Base-by-base conservation (phyloP, 2,113 vertebrate species). In the Hippocampus mohnikei region DNA sequence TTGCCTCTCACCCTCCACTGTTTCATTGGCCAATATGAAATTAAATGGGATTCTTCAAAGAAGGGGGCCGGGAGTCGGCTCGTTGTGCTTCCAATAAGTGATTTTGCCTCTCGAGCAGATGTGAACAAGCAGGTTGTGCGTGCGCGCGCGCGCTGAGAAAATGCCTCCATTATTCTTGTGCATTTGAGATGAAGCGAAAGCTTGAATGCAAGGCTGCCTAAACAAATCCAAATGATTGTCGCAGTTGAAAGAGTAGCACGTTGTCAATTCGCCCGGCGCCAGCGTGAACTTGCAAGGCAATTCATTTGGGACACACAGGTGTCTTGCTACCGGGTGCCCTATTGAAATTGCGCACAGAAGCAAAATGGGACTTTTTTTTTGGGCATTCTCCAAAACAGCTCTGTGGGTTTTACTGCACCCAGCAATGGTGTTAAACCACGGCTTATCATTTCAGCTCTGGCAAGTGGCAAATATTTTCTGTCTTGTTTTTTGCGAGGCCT, bases 11-110 rank as follows among this genome's bases (percentile, higher is more conserved):
- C 88, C 87, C 86, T 84, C 81, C 85, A 86, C 84, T 75, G 84
- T 90, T 90, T 90, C 90, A 88, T 88, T 85, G 91, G 91, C 84
- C 87, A 85, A 87, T 76, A 76, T 77, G 71, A 84, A 92, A 91
- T 91, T 89, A 92, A 90, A 92, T 82, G 86, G 86, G 82, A 79
- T 79, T 82, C 79, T 86, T 88, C 85, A 91, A 88, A 85, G 80
- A 66, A 66, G 80, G 69, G 70, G 73, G 72, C 70, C 70, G 73
- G 73, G 70, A 73, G 81, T 74, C 37, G 73, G 78, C 71, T 87
- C 81, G 77, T 85, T 86, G 84, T 85, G 87, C 87, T 83, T 63
- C 4, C 77, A 89, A 77, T 70, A 76, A 84, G 81, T 65, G 79
- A 82, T 78, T 75, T 76, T 64, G 80, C 68, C 48, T 56, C 62